Base-by-base conservation (phyloP, 2,113 vertebrate species). In the Gopherus flavomarginatus region DNA sequence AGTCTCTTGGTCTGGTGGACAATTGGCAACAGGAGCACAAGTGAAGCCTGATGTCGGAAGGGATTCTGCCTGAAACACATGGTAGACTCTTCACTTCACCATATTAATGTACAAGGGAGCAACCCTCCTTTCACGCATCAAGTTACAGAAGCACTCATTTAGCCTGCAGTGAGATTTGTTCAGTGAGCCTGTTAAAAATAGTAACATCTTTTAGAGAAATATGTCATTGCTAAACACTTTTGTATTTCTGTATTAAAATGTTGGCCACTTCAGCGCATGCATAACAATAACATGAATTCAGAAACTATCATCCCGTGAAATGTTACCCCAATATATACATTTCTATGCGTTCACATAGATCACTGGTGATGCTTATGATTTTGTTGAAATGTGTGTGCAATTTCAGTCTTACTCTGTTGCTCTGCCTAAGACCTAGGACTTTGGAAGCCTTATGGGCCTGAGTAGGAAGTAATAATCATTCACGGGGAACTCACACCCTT, bases 121-220 rank as follows among this genome's bases (percentile, higher is more conserved):
- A 12, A 14, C 1, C 81, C 24, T 47, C 13, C 27, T 89, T 84
- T 53, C 0, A 0, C 10, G 80, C 11, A 49, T 3, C 1, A 5
- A 31, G 7, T 21, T 35, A n/a, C 31, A 87, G 78, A 62, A 83
- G 56, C 3, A 27, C 14, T 4, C 4, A 4, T 77, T 11, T 81
- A 83, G 11, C 81, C 16, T 12, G 77, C 56, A 75, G 16, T 17
- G 11, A 79, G 44, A 81, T 50, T 50, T 53, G 88, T 38, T 10
- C 65, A 72, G 35, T 38, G 65, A 72, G n/a, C 65, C 65, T 38
- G 86, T 12, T 54, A 88, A 90, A 90, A 90, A 6, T 38, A 87
- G 11, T 50, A 92, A 17, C 47, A 86, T 53, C 4, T 19, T 59
- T 65, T 78, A 12, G 59, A 56, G 92, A 94, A 84, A 54, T 0